These are phyloP conservation scores for Rutilus rutilus DNA, from an alignment of 2,113 vertebrate species.

Conservation along the genomic window DNA sequence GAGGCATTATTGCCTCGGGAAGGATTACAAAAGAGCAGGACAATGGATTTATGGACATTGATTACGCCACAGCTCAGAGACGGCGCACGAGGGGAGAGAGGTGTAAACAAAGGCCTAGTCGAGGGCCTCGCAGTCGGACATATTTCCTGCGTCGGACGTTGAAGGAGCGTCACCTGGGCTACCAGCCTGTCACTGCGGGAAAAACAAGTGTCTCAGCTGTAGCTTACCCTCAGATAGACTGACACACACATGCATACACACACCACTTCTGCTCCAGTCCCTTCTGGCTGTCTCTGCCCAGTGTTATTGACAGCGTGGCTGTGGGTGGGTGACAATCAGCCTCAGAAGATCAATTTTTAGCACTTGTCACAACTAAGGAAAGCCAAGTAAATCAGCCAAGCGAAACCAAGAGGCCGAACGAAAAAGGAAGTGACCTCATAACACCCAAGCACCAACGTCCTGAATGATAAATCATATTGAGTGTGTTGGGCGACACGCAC, in stretches of 20 bases:
- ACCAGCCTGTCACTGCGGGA: constrained; percentile 51
- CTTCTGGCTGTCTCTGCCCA: constrained; percentile 11
- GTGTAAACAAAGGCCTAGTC: constrained; percentile 54
- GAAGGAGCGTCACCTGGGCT: constrained; percentile 58
- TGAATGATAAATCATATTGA: constrained; percentile 50
- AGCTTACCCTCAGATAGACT: constrained; percentile 41
- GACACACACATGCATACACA: neutral
- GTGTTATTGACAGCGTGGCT: constrained; percentile 50
- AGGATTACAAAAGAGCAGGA: constrained; percentile 57
- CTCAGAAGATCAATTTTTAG: constrained; percentile 54
- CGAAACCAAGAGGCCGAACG: constrained; percentile 29
- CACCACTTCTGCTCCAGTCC: constrained; percentile 9
- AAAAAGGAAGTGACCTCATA: constrained; percentile 55
- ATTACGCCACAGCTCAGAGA: constrained; percentile 47
- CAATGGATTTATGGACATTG: constrained; percentile 63
- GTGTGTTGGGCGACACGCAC: constrained; percentile 19
- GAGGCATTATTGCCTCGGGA: constrained; percentile 49
- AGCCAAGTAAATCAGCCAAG: constrained; percentile 49
- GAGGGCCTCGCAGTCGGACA: constrained; percentile 47
- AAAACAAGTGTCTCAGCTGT: constrained; percentile 44
- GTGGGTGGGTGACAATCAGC: constrained; percentile 47
- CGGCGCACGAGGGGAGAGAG: neutral
- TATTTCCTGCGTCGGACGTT: constrained; percentile 37
- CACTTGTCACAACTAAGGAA: constrained; percentile 53
- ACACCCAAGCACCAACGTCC: constrained; percentile 18